Percentiles rank a stretch among this genome's conserved stretches.
phyloP scores from a whole-genome alignment of 2,797 vertebrate genomes.

The Cuculus canorus region DNA sequence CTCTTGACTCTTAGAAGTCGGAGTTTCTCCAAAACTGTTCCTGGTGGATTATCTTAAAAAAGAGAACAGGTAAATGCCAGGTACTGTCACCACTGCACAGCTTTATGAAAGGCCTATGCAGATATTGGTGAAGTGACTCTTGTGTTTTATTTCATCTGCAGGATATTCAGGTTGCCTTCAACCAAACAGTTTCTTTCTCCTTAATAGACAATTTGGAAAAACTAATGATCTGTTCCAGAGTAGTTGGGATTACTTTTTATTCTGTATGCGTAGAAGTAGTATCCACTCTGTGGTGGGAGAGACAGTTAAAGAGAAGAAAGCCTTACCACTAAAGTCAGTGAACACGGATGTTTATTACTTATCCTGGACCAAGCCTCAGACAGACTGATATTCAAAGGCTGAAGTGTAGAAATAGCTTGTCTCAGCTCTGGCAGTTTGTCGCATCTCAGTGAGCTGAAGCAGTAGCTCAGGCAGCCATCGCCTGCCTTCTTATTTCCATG shows the following conservation, averaged over 20 bases:
- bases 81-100: neutral
- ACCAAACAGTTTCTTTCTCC: neutral
- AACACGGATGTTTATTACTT: neutral
- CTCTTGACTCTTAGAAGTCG: neutral
- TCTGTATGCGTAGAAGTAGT: neutral
- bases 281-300: neutral
- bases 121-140: neutral
- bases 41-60: neutral
- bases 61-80: neutral
- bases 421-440: neutral
- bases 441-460: neutral
- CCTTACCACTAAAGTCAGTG: neutral
- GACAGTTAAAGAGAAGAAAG: neutral
- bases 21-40: neutral
- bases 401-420: neutral
- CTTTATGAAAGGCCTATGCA: neutral
- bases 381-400: neutral
- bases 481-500: neutral
- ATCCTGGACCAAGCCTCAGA: neutral
- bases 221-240: neutral
- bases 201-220: neutral
- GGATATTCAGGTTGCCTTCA: neutral
- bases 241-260: neutral
- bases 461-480: neutral
- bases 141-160: neutral